Conservation (phyloP, 2,797 vertebrate genomes). For the Brotula barbata region DNA sequence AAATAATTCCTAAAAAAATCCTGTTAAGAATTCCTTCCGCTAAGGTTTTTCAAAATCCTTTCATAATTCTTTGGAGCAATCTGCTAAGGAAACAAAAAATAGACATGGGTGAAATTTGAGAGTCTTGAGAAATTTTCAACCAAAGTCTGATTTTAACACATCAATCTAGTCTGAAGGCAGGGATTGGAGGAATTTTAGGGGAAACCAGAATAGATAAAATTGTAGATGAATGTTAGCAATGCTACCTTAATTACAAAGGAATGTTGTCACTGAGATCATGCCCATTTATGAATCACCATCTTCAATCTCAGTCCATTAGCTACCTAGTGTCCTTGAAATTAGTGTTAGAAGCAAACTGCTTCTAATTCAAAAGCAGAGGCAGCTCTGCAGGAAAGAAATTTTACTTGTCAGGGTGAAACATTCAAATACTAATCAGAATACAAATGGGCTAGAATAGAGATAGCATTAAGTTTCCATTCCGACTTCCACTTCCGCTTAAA, state of each 20-base stretch:
- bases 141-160: too few relatives aligned
- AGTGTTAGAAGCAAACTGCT: constrained; percentile 49
- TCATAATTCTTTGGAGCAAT: too few relatives aligned
- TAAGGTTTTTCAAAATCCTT: too few relatives aligned
- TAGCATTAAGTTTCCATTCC: constrained; percentile 15
- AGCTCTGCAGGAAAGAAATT: constrained; percentile 33
- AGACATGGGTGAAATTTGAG: too few relatives aligned
- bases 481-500: constrained; percentile 9
- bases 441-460: constrained; percentile 43
- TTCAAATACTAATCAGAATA: constrained; percentile 34
- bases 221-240: not conserved
- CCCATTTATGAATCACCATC: constrained; percentile 24
- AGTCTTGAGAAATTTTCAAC: too few relatives aligned
- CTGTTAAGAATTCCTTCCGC: too few relatives aligned
- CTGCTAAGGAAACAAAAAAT: too few relatives aligned
- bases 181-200: not conserved
- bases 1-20: too few relatives aligned
- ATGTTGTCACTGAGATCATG: constrained; percentile 11
- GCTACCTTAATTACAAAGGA: constrained; percentile 30
- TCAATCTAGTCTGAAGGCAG: too few relatives aligned
- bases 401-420: constrained; percentile 28
- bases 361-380: constrained; percentile 49
- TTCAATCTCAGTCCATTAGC: constrained; percentile 49
- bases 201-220: not conserved
- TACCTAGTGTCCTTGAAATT: constrained; percentile 46